Evolutionary conservation across 2,797 vertebrate genomes (phyloP).

Genomic region (Carcharodon carcharias): DNA sequence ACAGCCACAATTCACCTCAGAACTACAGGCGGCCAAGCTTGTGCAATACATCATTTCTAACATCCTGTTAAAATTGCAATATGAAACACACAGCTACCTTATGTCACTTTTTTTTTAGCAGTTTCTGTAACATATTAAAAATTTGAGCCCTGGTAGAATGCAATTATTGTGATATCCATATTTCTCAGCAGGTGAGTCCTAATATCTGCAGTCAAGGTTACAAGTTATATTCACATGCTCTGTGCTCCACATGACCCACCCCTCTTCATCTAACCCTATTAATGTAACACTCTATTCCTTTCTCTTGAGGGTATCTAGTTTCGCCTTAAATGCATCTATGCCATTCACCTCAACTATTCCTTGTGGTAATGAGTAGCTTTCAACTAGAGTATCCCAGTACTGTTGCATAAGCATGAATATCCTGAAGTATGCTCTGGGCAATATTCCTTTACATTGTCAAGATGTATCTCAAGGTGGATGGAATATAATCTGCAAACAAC

Average conservation of each 20-base stretch:
- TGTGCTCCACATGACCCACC: neutral
- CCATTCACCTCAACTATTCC: neutral
- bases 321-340: neutral
- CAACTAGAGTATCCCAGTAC: neutral
- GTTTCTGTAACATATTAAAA: neutral
- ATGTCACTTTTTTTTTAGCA: neutral
- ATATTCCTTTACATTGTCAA: neutral
- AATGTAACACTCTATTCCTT: neutral
- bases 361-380: neutral
- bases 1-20: conserved; percentile 12
- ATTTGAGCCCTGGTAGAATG: neutral
- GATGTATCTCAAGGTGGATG: neutral
- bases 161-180: neutral
- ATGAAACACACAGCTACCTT: neutral
- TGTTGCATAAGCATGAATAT: neutral
- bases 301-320: neutral
- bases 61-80: neutral
- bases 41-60: neutral
- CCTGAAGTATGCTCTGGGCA: neutral
- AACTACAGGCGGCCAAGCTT: neutral
- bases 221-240: neutral
- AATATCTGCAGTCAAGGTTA: neutral
- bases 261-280: neutral
- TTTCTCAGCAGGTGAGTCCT: conserved; percentile 8
- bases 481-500: neutral